Conservation (phyloP, 2,113 vertebrate species). For the Strix uralensis region DNA sequence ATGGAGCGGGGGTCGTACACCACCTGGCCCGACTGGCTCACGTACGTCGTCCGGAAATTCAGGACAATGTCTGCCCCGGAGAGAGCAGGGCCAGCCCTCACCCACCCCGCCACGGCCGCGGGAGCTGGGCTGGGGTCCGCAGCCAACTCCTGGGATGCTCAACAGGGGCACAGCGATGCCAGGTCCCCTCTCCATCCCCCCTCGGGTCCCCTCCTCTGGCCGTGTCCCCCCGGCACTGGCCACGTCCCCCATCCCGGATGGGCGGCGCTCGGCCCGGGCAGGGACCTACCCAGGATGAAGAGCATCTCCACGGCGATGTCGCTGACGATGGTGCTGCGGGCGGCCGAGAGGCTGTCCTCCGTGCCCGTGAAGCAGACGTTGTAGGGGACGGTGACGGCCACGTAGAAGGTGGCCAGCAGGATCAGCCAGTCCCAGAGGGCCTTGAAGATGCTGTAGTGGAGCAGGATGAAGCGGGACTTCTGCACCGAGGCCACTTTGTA, state of each 20-base stretch:
- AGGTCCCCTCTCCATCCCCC: not conserved
- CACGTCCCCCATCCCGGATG: accelerated
- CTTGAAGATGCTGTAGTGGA: conserved; percentile 95
- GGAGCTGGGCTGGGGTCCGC: not conserved
- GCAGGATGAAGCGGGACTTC: conserved; percentile 93
- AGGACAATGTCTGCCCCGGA: conserved; percentile 83
- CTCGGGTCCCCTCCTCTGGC: not conserved
- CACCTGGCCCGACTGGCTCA: conserved; percentile 89
- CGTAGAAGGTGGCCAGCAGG: conserved; percentile 94
- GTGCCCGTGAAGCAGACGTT: conserved; percentile 91
- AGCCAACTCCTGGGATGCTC: not conserved
- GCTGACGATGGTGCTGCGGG: conserved; percentile 86
- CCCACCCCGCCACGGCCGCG: accelerated
- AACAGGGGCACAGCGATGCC: not conserved
- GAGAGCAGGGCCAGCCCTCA: not conserved
- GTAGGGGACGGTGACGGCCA: conserved; percentile 92
- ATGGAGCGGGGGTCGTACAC: conserved; percentile 86
- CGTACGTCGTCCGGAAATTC: conserved; percentile 86
- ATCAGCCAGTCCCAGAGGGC: conserved; percentile 97
- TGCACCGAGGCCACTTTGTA: conserved; percentile 94
- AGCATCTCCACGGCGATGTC: conserved; percentile 96
- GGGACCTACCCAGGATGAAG: conserved; percentile 87
- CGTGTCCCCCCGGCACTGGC: not conserved
- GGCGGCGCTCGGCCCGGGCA: accelerated
- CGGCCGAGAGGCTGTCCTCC: conserved; percentile 77